Percentiles rank a stretch among this genome's conserved stretches.
Conservation (phyloP, 2,797 vertebrate genomes). For the Masticophis lateralis region DNA sequence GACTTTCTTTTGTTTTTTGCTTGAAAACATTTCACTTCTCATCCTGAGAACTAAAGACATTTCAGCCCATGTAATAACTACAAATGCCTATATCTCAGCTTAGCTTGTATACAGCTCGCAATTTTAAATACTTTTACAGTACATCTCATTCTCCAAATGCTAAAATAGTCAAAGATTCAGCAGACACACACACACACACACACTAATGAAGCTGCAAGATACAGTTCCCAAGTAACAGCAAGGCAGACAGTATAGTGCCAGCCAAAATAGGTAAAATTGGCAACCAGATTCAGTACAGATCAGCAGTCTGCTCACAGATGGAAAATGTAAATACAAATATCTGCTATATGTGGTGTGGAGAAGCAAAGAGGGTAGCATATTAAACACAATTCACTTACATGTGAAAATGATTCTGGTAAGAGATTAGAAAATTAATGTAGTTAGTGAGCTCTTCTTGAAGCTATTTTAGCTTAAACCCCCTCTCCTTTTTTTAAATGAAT, state of each 20-base stretch:
- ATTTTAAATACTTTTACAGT: not conserved
- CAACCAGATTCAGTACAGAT: not conserved
- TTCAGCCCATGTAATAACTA: not conserved
- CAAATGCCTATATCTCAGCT: not conserved
- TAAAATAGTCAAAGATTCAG: conserved; percentile 3
- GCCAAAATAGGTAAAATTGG: conserved; percentile 12
- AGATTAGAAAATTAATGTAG: conserved; percentile 23
- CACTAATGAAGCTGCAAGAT: not conserved
- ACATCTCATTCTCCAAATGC: not conserved
- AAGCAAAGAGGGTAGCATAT: not conserved
- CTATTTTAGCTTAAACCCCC: conserved; percentile 31
- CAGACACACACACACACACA: not conserved
- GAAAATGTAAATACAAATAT: not conserved
- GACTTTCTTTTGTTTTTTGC: too few species aligned
- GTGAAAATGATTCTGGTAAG: conserved; percentile 24
- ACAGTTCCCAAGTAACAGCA: not conserved
- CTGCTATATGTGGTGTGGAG: conserved; percentile 1
- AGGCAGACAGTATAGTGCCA: conserved; percentile 2
- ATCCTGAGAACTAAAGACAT: not conserved
- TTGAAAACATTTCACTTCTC: too few species aligned
- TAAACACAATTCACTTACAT: conserved; percentile 11
- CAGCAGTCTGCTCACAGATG: not conserved
- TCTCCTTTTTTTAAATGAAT: not conserved
- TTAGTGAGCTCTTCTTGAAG: not conserved
- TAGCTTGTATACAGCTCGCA: not conserved